Base-by-base conservation (phyloP, 1,140 invertebrate genomes). In the Hylaeus anthracinus region DNA sequence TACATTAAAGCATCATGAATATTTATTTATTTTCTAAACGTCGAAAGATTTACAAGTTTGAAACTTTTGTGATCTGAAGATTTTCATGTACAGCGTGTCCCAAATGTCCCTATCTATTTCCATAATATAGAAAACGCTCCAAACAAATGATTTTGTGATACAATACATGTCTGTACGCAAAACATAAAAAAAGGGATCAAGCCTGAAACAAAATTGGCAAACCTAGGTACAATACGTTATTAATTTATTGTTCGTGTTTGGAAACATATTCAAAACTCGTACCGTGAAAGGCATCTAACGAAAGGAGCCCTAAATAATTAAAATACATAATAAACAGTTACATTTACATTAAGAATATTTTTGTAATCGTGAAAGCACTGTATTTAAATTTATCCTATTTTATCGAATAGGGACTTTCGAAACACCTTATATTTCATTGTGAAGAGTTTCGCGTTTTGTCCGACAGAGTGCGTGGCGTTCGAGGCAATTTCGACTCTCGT, bases 401-500 rank as follows among this genome's bases (percentile, higher is more conserved):
- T 1, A 12, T 5, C 1, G 15, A 2, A 9, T 51, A 10, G 8
- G 9, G n/a, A 67, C 14, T 67, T 51, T 51, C n/a, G 8, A 10
- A 1, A 12, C 26, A 39, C 60, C 37, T 14, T 14, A n/a, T 15
- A 8, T 60, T 63, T 10, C 3, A 14, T 43, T 15, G 39, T 5
- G 5, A 60, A 74, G 12, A 8, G 15, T 63, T 56, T 85, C 10
- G 12, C 0, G 1, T 0, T 1, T 66, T 55, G 3, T 15, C 39
- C 61, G 12, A 14, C 3, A 87, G 87, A 75, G 81, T 0, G 70
- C 61, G 70, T 45, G 8, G 6, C 12, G 5, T 0, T 55, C 72
- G 51, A 41, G 39, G 39, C 15, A 15, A 72, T 74, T 70, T 74
- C 72, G 71, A 60, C 65, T 85, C 58, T 77, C 71, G 56, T 55